Evolutionary conservation across 2,888 invertebrate species (phyloP), one percentile per base, ranked within the genome.

Genomic region (Drosophila ustulata): DNA sequence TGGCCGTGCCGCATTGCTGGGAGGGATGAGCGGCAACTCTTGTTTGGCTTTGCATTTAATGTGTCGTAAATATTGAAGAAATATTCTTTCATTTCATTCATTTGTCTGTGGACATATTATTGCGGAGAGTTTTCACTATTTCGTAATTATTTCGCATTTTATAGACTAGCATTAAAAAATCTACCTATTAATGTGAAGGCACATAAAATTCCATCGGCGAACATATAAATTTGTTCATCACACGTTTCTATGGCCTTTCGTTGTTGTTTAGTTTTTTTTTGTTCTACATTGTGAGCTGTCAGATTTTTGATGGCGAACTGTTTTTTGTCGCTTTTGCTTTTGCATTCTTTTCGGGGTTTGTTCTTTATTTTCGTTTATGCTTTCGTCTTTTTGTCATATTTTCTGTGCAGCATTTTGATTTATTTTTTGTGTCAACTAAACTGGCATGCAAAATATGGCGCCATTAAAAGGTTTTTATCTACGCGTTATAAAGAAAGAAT

Each of bases 381-480:
- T 50, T 45, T 45, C 39, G 39, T 18, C 7, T 41, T 50, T 55
- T 59, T 59, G 18, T 49, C 13, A 52, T 46, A 47, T 62, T 41
- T 59, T 55, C 23, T 53, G 28, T 62, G 23, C 55, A 51, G 39
- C 47, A 34, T 59, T 74, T 68, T 81, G 78, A 76, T 84, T 84
- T 79, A 87, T 89, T 82, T 87, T 81, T 65, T 64, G 72, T 87
- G 82, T 47, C 82, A 71, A 52, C 69, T 53, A 65, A 83, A 75
- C 66, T 65, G 67, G 45, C 87, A 73, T 65, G 66, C 65, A 66
- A 74, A 75, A 83, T 83, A 73, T 80, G 56, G 41, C 55, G 64
- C 51, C 34, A 64, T 71, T 75, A 71, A 72, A 70, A 53, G 39
- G 43, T 59, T 61, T 70, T 70, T 41, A 50, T 56, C 41, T 55